A percentile compares a stretch with the other conserved stretches of the same genome.
These are phyloP conservation scores for Sorex maritimensis DNA, from an alignment of 2,797 vertebrate genomes.

Conservation along the genomic window DNA sequence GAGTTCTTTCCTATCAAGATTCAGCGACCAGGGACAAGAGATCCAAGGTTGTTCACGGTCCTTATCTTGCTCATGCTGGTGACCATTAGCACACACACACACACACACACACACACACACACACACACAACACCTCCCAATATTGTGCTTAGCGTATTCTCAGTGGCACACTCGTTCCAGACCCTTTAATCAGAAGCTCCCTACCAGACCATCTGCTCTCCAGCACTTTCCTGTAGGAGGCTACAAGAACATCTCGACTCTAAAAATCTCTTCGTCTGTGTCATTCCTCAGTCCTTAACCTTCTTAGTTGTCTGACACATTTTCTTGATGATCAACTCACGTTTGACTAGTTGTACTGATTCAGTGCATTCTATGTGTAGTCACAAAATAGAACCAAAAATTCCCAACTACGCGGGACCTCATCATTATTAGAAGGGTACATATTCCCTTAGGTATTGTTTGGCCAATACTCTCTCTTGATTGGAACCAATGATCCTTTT, in stretches of 20 bases:
- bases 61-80: background rate
- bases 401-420: background rate
- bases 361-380: background rate
- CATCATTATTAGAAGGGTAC: background rate
- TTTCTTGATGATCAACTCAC: background rate
- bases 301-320: background rate
- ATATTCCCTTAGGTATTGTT: background rate
- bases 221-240: background rate
- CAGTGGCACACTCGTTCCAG: accelerated
- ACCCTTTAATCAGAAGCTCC: no score
- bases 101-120: no score
- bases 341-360: background rate
- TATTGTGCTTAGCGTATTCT: background rate
- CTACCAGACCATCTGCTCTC: no score
- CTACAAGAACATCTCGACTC: background rate
- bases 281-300: background rate
- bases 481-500: background rate
- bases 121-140: background rate
- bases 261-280: background rate
- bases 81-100: background rate
- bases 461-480: background rate
- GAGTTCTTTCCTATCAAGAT: background rate
- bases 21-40: accelerated
- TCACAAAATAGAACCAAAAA: background rate
- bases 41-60: background rate